A percentile compares a stretch with the other conserved stretches of the same genome.
These are phyloP conservation scores for Diplosoma virens DNA, from an alignment of 23 tunicate genomes.

Conservation along the genomic window DNA sequence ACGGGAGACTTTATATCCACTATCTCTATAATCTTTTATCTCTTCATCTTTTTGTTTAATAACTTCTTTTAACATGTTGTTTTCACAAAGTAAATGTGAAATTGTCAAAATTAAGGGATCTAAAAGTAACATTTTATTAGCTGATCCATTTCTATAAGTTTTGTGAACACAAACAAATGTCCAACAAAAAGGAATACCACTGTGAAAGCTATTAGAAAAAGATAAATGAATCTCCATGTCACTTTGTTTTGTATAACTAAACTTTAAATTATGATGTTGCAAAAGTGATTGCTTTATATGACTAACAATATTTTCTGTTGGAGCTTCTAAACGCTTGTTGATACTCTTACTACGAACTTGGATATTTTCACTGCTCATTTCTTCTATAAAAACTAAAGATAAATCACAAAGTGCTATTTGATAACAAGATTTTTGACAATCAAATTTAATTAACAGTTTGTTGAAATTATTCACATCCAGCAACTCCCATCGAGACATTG, in stretches of 20 bases:
- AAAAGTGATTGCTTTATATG: constrained; percentile 7
- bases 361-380: neutral
- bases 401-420: constrained; percentile 7
- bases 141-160: neutral
- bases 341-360: neutral
- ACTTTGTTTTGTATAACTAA: neutral
- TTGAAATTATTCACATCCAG: no score
- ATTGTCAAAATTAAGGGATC: constrained; percentile 4
- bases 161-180: neutral
- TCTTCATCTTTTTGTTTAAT: constrained; percentile 24
- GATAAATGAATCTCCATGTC: neutral
- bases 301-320: neutral
- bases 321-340: constrained; percentile 26
- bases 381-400: constrained; percentile 1
- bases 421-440: neutral
- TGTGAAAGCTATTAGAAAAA: constrained; percentile 14
- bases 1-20: constrained; percentile 21
- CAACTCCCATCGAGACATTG: no score
- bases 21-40: constrained; percentile 30
- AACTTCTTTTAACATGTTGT: constrained; percentile 9
- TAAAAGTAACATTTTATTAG: neutral
- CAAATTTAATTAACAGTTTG: constrained; percentile 3
- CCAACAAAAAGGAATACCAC: constrained; percentile 24
- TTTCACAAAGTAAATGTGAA: constrained; percentile 8
- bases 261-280: neutral